Conservation (phyloP, 2,113 vertebrate species). For the Gavialis gangeticus region DNA sequence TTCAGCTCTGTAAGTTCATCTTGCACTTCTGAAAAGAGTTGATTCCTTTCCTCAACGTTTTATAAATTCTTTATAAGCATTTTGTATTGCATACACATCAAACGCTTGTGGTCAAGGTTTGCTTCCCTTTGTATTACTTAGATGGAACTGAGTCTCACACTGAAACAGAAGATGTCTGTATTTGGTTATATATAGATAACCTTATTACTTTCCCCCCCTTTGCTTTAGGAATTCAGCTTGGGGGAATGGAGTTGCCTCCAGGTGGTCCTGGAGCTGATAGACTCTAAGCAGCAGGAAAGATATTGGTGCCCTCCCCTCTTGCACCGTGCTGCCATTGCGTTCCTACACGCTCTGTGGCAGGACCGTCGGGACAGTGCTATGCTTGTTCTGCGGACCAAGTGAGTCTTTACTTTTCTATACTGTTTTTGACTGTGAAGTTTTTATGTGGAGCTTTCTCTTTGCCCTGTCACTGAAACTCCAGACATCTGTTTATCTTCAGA, state of each 20-base stretch:
- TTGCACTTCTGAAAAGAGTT: not conserved
- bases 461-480: not conserved
- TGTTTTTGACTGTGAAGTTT: not conserved
- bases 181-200: not conserved
- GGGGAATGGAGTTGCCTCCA: slow-evolving; percentile 97
- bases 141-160: not conserved
- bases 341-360: slow-evolving; percentile 97
- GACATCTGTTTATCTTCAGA: accelerated
- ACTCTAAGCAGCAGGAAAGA: slow-evolving; percentile 90
- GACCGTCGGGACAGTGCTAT: slow-evolving; percentile 96
- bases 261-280: slow-evolving; percentile 91
- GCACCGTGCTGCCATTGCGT: slow-evolving; percentile 92
- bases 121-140: not conserved
- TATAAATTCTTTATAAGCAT: not conserved
- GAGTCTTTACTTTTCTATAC: slow-evolving; percentile 14
- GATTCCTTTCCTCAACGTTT: not conserved
- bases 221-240: slow-evolving; percentile 90
- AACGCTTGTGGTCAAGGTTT: not conserved
- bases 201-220: not conserved
- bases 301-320: slow-evolving; percentile 95
- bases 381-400: slow-evolving; percentile 94
- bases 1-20: not conserved
- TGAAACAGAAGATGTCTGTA: not conserved
- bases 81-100: not conserved
- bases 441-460: not conserved